Percentiles rank a stretch among this genome's conserved stretches.
These are phyloP conservation scores for Archocentrus centrarchus DNA, from an alignment of 2,113 vertebrate species.

Conservation along the genomic window DNA sequence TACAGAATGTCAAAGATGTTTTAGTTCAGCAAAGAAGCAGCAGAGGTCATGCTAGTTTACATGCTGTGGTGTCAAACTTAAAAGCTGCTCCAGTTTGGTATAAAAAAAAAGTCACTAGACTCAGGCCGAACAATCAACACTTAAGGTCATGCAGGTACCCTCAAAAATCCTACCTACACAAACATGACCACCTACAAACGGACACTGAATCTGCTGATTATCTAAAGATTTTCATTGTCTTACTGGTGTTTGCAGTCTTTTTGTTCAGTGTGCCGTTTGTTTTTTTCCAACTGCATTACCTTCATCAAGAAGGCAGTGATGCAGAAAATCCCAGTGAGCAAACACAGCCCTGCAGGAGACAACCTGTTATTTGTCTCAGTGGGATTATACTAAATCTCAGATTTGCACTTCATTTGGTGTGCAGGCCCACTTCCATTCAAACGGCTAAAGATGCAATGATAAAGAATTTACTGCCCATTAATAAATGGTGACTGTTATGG, in stretches of 20 bases:
- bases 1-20: conserved; percentile 59
- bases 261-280: not conserved
- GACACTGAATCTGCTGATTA: not conserved
- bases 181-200: not conserved
- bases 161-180: not conserved
- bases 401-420: not conserved
- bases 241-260: not conserved
- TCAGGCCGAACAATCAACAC: not conserved
- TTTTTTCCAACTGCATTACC: not conserved
- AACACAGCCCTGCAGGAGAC: not conserved
- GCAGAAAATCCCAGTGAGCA: not conserved
- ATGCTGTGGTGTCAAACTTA: not conserved
- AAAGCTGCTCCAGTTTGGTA: not conserved
- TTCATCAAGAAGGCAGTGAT: not conserved
- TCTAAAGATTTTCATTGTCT: not conserved
- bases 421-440: not conserved
- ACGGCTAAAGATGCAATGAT: not conserved
- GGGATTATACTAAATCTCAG: not conserved
- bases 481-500: not conserved
- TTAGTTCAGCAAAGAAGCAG: conserved; percentile 35
- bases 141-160: not conserved
- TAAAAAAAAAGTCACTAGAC: not conserved
- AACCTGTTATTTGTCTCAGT: not conserved
- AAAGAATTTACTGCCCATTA: not conserved
- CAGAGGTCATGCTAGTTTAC: conserved; percentile 42